Evolutionary conservation across 2,888 invertebrate genomes (phyloP), one percentile per base, ranked within the genome.

Genomic region (Xanthia togata): DNA sequence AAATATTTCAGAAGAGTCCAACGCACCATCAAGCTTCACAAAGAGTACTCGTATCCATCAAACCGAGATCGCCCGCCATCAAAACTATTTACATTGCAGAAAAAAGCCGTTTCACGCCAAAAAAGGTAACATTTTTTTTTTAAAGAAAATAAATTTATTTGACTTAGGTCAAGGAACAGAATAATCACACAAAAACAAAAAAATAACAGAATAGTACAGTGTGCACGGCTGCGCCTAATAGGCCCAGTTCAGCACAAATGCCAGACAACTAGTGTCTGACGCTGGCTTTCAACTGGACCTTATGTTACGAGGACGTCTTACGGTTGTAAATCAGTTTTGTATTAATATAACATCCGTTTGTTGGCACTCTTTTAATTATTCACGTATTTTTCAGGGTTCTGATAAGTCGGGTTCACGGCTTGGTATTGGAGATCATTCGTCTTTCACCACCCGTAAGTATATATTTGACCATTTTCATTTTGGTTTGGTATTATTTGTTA

Each of bases 391-490:
- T 44, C 90, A 96, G 96, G 91, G 90, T 80, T 92, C 94, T 35
- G 91, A 93, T 64, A 94, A 92, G 88, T 93, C 95, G 53, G 92
- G 91, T 26, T 95, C 94, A 63, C 91, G 93, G 68, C 92, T 95
- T 76, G 95, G 94, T 70, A 93, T 95, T 75, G 96, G 95, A 85
- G 96, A 96, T 85, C 94, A 96, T 88, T 92, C 93, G 41, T 95
- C 94, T 59, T 93, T 93, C 79, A 93, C 90, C 38, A 92, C 92
- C 53, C 88, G 96, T 96, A 91, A 94, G 94, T 91, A 63, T 44
- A 70, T 44, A 60, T 65, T 50, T 47, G 55, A 17, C 31, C 11
- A 44, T 50, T 67, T 57, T 71, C 12, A 17, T 75, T 47, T 63
- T 44, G 6, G 20, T 59, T n/a, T 44, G 31, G 41, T 67, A 31